Evolutionary conservation across 1,140 invertebrate genomes (phyloP), one percentile per base, ranked within the genome.

Genomic region (Hypothenemus hampei): DNA sequence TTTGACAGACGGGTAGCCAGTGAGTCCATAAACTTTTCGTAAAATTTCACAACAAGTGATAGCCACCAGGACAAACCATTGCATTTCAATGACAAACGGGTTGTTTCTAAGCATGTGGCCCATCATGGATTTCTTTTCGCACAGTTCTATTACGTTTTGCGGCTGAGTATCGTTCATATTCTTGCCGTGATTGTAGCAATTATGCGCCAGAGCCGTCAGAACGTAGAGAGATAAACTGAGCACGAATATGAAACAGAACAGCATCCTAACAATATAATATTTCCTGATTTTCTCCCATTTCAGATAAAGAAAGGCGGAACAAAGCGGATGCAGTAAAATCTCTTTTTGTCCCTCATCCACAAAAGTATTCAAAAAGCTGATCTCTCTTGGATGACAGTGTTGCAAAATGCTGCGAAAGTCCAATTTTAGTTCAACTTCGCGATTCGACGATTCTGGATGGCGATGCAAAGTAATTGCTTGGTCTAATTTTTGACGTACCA

Each of bases 201-300:
- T 85, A 61, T 89, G 83, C 1, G 85, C 85, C 37, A 89, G 65
- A 1, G 85, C 84, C 1, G 82, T 86, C 63, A 88, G 74, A 13
- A 89, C 85, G 70, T 87, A 89, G 1, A 86, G 68, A 1, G 86
- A 87, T 3, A 91, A 75, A 59, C 87, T 84, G 10, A 90, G 67
- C 48, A 89, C 84, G 65, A 89, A 90, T 31, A 87, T 78, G 47
- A 88, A 81, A 69, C 86, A 90, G 62, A 91, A 83, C 35, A 91
- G 76, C 48, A 91, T 72, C 50, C 87, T 77, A 1, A 82, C 85
- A 4, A 89, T 82, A 64, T 91, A 91, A 65, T 89, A 91, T 69
- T 88, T 87, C n/a, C 88, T 76, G 57, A 93, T 90, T 69, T 90
- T 90, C 59, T 89, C 83, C 89, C 89, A 93, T 69, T 91, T 91